phyloP scores from a whole-genome alignment of 2,113 vertebrate species.

The Tor tambroides region DNA sequence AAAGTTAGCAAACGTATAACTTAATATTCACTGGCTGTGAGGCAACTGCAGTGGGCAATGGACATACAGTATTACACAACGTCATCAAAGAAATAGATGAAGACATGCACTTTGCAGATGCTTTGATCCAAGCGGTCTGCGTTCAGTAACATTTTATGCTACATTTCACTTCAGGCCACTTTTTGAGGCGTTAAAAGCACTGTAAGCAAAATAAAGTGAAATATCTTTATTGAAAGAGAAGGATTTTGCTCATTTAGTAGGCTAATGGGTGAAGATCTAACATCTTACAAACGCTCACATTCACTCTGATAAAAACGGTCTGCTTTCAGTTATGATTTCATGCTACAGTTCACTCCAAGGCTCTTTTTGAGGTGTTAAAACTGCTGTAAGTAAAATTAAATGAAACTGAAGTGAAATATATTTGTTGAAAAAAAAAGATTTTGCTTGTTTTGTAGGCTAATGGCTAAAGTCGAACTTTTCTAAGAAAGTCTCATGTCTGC shows the following conservation, averaged over 20 bases:
- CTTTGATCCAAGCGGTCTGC: neutral
- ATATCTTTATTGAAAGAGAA: neutral
- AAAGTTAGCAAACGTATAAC: constrained; percentile 25
- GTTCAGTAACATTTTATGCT: neutral
- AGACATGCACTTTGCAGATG: neutral
- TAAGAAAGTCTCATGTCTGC: neutral
- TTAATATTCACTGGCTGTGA: constrained; percentile 13
- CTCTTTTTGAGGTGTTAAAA: neutral
- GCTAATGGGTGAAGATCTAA: neutral
- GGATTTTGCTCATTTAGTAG: neutral
- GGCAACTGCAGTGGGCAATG: neutral
- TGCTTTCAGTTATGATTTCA: neutral
- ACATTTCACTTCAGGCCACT: neutral
- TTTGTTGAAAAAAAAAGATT: neutral
- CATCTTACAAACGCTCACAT: neutral
- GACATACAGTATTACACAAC: constrained; percentile 7
- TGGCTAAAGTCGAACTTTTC: neutral
- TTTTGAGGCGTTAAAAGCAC: neutral
- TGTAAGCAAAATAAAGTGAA: neutral
- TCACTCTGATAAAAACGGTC: neutral
- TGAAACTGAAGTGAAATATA: too few species aligned
- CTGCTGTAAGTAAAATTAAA: neutral
- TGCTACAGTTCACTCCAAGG: neutral
- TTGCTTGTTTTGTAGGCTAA: neutral
- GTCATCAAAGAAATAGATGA: neutral